These are phyloP conservation scores for Eulemur rufifrons DNA, from an alignment of 2,113 vertebrate genomes.

Conservation along the genomic window DNA sequence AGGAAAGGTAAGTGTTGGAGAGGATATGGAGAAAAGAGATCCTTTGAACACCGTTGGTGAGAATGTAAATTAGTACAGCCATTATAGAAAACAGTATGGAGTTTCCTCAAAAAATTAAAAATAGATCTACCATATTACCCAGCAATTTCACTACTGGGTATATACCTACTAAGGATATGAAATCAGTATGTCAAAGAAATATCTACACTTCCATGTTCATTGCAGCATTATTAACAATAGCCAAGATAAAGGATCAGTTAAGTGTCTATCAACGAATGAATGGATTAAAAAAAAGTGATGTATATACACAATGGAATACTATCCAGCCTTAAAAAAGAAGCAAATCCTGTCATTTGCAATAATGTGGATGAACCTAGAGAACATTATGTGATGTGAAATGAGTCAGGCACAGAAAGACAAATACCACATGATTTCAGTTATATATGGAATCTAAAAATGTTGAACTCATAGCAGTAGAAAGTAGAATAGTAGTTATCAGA, in stretches of 20 bases:
- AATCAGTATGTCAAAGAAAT: not conserved
- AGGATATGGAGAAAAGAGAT: not conserved
- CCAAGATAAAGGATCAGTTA: not conserved
- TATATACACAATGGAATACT: not conserved
- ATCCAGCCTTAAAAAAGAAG: not conserved
- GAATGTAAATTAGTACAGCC: not conserved
- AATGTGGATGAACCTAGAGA: not conserved
- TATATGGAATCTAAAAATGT: not conserved
- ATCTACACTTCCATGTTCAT: not conserved
- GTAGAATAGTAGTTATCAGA: not conserved
- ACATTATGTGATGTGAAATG: not conserved
- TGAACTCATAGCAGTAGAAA: not conserved
- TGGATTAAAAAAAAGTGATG: not conserved
- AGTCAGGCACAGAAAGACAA: not conserved
- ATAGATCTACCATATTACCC: not conserved
- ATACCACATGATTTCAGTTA: not conserved
- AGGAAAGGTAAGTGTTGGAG: not conserved
- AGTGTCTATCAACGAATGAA: not conserved
- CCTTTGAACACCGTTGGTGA: not conserved
- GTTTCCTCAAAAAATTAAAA: not conserved
- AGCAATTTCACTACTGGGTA: not conserved
- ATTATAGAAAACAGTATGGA: not conserved
- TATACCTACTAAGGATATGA: not conserved
- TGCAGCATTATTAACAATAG: not conserved
- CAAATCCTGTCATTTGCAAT: not conserved